Conservation (phyloP, 2,888 invertebrate genomes). For the Pammene fasciana region DNA sequence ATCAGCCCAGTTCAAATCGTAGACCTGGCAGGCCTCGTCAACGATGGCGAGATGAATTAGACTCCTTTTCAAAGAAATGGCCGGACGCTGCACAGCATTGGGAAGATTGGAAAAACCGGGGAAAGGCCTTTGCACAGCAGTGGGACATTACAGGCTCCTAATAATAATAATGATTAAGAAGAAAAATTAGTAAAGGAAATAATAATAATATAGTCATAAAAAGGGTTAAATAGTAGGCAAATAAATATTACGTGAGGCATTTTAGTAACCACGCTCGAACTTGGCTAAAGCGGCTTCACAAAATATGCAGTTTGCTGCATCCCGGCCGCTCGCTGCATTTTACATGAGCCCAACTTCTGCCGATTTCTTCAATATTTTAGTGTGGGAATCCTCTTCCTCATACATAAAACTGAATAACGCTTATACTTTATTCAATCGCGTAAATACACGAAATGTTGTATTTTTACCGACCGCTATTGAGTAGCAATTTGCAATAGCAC, state of each 20-base stretch:
- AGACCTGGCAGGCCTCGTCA: no score
- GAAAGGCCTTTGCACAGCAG: no score
- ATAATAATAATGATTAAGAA: no score
- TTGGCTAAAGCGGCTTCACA: constrained; percentile 47
- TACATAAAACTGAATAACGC: constrained; percentile 35
- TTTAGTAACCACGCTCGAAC: constrained; percentile 48
- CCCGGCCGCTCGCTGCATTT: constrained; percentile 68
- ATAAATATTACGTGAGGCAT: constrained; percentile 48
- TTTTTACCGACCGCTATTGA: not conserved
- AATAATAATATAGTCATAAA: no score
- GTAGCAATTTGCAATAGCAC: constrained; percentile 9
- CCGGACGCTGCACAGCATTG: no score
- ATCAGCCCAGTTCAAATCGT: no score
- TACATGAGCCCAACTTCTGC: constrained; percentile 76
- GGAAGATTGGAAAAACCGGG: no score
- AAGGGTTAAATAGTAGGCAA: no score
- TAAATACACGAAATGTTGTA: not conserved
- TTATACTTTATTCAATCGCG: constrained; percentile 40
- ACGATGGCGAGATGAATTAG: no score
- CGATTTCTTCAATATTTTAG: constrained; percentile 77
- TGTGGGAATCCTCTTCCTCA: constrained; percentile 58
- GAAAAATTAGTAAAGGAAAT: no score
- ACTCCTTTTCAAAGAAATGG: no score
- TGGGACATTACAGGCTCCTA: no score
- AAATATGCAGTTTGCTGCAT: constrained; percentile 68